phyloP scores from a whole-genome alignment of 2,888 invertebrate genomes.

The Cenopis cana region DNA sequence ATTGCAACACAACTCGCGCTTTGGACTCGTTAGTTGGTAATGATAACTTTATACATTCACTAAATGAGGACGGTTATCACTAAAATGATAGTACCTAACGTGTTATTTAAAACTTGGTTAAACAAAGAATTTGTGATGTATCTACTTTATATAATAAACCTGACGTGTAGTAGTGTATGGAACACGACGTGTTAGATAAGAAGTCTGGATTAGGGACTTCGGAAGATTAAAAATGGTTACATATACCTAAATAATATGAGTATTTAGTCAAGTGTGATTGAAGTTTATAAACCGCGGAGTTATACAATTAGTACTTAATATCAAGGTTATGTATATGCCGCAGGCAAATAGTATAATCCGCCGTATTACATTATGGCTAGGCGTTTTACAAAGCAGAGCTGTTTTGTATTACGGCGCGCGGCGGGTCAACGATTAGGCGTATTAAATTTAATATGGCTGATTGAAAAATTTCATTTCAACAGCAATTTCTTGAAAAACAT shows the following conservation, averaged over 20 bases:
- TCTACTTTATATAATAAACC: constrained; percentile 4
- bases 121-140: constrained; percentile 17
- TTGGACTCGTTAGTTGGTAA: constrained; percentile 21
- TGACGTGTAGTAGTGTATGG: neutral
- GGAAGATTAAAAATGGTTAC: neutral
- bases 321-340: too few relatives aligned
- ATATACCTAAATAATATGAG: neutral
- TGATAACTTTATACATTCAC: constrained; percentile 45
- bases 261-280: neutral
- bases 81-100: constrained; percentile 49
- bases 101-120: constrained; percentile 11
- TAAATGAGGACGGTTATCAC: constrained; percentile 56
- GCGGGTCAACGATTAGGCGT: too few relatives aligned
- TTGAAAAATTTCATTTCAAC: neutral
- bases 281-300: neutral
- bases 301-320: too few relatives aligned
- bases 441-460: too few relatives aligned
- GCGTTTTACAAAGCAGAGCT: too few relatives aligned
- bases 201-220: neutral
- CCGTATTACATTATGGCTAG: too few relatives aligned
- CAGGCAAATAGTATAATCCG: too few relatives aligned
- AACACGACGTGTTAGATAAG: constrained; percentile 2
- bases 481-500: neutral
- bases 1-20: constrained; percentile 42
- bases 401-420: too few relatives aligned